Percentiles rank a stretch among this genome's conserved stretches.
These are phyloP conservation scores for Sebastes schlegelii DNA, from an alignment of 2,113 vertebrate genomes.

Conservation along the genomic window DNA sequence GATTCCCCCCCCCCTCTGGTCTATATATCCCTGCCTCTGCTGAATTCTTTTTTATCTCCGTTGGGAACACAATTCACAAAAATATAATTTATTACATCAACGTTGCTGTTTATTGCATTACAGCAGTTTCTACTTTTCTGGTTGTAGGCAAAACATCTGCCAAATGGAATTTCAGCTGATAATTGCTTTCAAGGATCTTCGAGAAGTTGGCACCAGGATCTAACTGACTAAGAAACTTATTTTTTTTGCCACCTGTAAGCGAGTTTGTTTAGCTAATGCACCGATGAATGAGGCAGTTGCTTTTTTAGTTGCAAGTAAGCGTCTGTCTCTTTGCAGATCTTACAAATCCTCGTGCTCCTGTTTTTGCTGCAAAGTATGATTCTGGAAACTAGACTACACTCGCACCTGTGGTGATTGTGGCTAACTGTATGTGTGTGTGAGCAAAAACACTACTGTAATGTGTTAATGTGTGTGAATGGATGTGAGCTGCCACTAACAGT, in stretches of 20 bases:
- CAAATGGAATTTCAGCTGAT: conserved; percentile 12
- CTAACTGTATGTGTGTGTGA: no score
- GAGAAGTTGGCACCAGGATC: conserved; percentile 28
- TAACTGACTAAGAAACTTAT: conserved; percentile 27
- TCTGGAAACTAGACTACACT: background rate
- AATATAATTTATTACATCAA: background rate
- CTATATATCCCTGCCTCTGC: background rate
- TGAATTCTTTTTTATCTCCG: background rate
- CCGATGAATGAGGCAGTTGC: background rate
- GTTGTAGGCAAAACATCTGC: background rate
- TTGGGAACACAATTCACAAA: background rate
- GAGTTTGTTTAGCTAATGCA: conserved; percentile 25
- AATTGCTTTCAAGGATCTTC: conserved; percentile 11
- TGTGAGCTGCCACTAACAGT: no score
- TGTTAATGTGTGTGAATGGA: no score
- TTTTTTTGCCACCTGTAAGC: conserved; percentile 46
- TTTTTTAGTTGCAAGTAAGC: conserved; percentile 11
- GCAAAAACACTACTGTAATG: no score
- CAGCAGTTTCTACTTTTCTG: background rate
- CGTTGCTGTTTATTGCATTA: background rate
- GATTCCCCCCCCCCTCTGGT: background rate
- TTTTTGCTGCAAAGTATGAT: conserved; percentile 5
- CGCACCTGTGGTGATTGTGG: no score
- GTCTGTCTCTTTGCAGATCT: conserved; percentile 15
- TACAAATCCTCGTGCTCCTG: background rate